Base-by-base conservation (phyloP, 2,113 vertebrate genomes). In the Heterotis niloticus region DNA sequence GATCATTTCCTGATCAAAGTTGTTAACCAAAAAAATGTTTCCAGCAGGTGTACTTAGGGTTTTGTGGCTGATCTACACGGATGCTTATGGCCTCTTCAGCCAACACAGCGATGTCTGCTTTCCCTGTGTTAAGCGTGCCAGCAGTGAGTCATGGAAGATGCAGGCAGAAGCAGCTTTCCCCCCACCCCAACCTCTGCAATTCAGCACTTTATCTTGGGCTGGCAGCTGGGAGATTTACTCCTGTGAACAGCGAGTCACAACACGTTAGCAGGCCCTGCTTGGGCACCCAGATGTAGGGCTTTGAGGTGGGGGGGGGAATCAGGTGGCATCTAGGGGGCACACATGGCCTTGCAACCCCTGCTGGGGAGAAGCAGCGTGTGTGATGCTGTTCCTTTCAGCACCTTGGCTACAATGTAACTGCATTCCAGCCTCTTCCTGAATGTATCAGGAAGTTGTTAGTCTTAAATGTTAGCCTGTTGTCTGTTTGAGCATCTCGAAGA, bases 211-310 rank as follows among this genome's bases (percentile, higher is more conserved):
- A 24, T 62, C 24, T 59, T 18, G 68, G n/a, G 59, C 1, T 14
- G 20, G 24, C 64, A 24, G 54, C 17, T 24, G 76, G 64, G 29
- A 62, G 66, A 78, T 44, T 59, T 70, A 44, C 77, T 70, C 34
- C 54, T 79, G 70, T 54, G 60, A 54, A 52, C 60, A 73, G 78
- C 29, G 51, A 64, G 78, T 75, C 78, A 80, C n/a, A 68, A 75
- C 62, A 57, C 66, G 60, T 67, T 34, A 79, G 44, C 51, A 64
- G 34, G 78, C 24, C 44, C 16, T 13, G 13, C 66, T 66, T 75
- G 12, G 16, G 26, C 16, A 17, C 26, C 56, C 52, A 34, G 78
- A 59, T 29, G 23, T 7, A 44, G 34, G 34, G 34, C 34, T 44
- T 44, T 44, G 11, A 76, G 10, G 59, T 16, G n/a, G 23, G 20